Base-by-base conservation (phyloP, 2,888 invertebrate genomes). In the Sipha maydis region DNA sequence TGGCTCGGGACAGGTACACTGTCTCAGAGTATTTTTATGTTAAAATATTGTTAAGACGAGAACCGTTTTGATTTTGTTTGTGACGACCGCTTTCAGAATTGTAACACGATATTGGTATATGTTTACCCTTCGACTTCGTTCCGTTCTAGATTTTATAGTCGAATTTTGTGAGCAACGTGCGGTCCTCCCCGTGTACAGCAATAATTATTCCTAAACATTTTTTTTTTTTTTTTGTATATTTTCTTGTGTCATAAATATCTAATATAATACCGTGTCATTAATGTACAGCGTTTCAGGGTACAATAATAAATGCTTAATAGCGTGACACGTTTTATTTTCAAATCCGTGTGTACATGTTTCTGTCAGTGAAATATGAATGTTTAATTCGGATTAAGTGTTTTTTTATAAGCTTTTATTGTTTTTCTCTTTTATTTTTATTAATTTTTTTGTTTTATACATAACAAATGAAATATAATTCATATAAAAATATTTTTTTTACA, bases 281-380 rank as follows among this genome's bases (percentile, higher is more conserved):
- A 61, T 61, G 21, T 75, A 41, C 34, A 75, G 5, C 25, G 4
- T 75, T 38, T 75, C 31, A 25, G 17, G 8, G 11, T 75, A 61
- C 3, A 41, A 11, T 31, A 34, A 48, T 73, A 73, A 48, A 48
- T 48, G 11, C 34, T 14, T 31, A 71, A 38, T 38, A 38, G 21
- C 34, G 21, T 25, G 38, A 8, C 3, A 41, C 41, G 41, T 48
- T 75, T 38, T 75, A n/a, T 41, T 38, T 41, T 75, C n/a, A 41
- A 41, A 75, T 41, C 25, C 75, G 3, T 75, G 1, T 21, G 8
- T 17, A 14, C 11, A 14, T 38, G 25, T 38, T 38, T 75, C 25
- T 41, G 75, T 48, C 41, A 3, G 38, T 75, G 41, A 75, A 75
- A 75, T 41, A 75, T 75, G 75, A 75, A 75, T 75, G 41, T 75